A percentile compares a stretch with the other conserved stretches of the same genome.
Conservation (phyloP, 2,888 invertebrate genomes). For the Cyrtodaria siliqua region DNA sequence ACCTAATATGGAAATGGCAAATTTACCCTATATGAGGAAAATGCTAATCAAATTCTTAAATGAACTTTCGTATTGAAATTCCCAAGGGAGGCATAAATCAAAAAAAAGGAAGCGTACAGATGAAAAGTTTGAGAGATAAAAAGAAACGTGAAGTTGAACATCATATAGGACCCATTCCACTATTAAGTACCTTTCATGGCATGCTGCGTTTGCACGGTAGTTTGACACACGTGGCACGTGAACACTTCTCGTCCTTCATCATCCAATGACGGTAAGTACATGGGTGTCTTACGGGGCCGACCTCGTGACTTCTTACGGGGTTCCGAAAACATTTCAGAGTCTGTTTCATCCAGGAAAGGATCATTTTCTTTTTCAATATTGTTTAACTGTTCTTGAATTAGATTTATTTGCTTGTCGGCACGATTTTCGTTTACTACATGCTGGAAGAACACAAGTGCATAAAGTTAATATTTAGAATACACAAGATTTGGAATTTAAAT, state of each 20-base stretch:
- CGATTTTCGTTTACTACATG: background rate
- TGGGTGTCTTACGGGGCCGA: constrained; percentile 36
- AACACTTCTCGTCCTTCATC: constrained; percentile 34
- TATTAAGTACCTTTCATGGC: constrained; percentile 37
- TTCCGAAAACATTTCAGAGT: background rate
- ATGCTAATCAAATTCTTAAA: no score
- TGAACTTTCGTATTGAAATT: no score
- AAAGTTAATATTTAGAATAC: no score
- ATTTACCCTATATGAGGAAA: no score
- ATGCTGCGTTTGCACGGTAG: constrained; percentile 41
- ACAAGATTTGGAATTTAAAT: no score
- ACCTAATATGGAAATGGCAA: background rate
- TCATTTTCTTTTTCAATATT: constrained; percentile 19
- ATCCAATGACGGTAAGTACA: constrained; percentile 17
- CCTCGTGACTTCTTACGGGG: constrained; percentile 12
- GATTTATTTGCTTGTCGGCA: constrained; percentile 14
- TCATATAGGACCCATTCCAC: no score
- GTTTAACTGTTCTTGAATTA: constrained; percentile 15
- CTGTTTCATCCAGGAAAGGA: background rate
- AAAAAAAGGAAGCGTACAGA: no score
- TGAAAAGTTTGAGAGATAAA: no score
- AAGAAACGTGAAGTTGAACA: no score
- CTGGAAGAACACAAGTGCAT: no score
- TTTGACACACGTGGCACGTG: constrained; percentile 30
- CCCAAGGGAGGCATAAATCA: no score